A percentile compares a stretch with the other conserved stretches of the same genome.
phyloP scores from a whole-genome alignment of 2,888 invertebrate species.

The Alloscopus bannaensis region DNA sequence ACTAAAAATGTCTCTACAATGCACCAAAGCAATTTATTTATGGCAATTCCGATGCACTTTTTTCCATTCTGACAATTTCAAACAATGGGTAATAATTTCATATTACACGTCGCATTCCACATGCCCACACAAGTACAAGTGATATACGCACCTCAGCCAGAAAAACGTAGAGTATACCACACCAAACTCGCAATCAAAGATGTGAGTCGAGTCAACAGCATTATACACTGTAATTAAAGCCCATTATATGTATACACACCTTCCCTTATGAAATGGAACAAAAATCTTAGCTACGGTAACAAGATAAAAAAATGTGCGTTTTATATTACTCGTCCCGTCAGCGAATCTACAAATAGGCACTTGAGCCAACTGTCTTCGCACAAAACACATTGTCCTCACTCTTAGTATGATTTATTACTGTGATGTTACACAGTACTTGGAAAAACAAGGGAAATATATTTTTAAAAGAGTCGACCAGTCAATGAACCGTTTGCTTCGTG shows the following conservation, averaged over 20 bases:
- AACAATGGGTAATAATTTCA: slow-evolving; percentile 13
- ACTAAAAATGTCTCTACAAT: slow-evolving; percentile 32
- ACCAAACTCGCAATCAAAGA: background rate
- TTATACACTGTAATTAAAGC: background rate
- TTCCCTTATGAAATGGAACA: background rate
- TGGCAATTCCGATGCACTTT: slow-evolving; percentile 15
- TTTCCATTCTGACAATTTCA: slow-evolving; percentile 9
- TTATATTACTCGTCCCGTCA: background rate
- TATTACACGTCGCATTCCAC: background rate
- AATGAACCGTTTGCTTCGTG: slow-evolving; percentile 33
- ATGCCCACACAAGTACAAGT: no score
- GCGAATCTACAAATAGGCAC: background rate
- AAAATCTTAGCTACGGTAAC: background rate
- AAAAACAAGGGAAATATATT: background rate
- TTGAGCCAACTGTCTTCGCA: no score
- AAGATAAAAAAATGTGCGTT: background rate
- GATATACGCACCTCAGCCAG: slow-evolving; percentile 11
- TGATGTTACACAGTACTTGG: background rate
- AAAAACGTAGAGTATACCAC: background rate
- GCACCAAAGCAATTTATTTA: slow-evolving; percentile 5
- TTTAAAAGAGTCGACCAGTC: slow-evolving; percentile 14
- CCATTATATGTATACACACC: background rate
- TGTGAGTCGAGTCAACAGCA: background rate
- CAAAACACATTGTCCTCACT: no score
- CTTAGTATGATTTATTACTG: no score